Percentiles rank a stretch among this genome's conserved stretches.
Evolutionary conservation across 2,797 vertebrate genomes (phyloP).

Genomic region (Mus caroli): DNA sequence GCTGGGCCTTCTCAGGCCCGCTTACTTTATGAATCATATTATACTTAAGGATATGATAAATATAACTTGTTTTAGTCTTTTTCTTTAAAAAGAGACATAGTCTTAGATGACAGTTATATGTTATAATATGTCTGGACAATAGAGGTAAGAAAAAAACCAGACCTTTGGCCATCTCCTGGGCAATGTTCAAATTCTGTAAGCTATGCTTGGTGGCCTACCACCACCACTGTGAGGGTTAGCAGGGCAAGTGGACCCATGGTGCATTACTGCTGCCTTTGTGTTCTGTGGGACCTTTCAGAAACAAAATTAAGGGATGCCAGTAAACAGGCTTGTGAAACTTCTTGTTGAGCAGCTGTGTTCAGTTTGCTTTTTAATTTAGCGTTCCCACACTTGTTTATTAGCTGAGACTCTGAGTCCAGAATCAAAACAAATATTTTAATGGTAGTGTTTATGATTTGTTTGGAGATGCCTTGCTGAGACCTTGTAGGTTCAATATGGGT

Average conservation of each 20-base stretch:
- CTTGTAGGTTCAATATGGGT: conserved; percentile 79
- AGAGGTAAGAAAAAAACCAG: not conserved
- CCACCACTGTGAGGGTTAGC: conserved; percentile 75
- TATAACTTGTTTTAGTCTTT: not conserved
- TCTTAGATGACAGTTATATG: not conserved
- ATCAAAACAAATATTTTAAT: conserved; percentile 92
- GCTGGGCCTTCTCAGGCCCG: not conserved
- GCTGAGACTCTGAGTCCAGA: conserved; percentile 92
- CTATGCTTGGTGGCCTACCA: conserved; percentile 85
- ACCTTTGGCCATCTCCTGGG: conserved; percentile 75
- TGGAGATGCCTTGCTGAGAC: conserved; percentile 72
- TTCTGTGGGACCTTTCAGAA: conserved; percentile 88
- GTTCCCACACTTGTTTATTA: conserved; percentile 93
- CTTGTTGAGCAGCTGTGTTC: conserved; percentile 92
- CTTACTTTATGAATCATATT: not conserved
- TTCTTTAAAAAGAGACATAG: not conserved
- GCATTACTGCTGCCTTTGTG: conserved; percentile 82
- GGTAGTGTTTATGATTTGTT: conserved; percentile 88
- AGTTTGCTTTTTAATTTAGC: conserved; percentile 92
- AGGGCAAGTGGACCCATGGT: conserved; percentile 61
- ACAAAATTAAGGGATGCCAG: conserved; percentile 91
- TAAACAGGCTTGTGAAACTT: conserved; percentile 90
- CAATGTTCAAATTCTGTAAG: conserved; percentile 86
- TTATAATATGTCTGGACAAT: not conserved
- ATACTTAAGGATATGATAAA: too few species aligned